A percentile compares a stretch with the other conserved stretches of the same genome.
Evolutionary conservation across 2,113 vertebrate genomes (phyloP).

Genomic region (Capreolus pygargus): DNA sequence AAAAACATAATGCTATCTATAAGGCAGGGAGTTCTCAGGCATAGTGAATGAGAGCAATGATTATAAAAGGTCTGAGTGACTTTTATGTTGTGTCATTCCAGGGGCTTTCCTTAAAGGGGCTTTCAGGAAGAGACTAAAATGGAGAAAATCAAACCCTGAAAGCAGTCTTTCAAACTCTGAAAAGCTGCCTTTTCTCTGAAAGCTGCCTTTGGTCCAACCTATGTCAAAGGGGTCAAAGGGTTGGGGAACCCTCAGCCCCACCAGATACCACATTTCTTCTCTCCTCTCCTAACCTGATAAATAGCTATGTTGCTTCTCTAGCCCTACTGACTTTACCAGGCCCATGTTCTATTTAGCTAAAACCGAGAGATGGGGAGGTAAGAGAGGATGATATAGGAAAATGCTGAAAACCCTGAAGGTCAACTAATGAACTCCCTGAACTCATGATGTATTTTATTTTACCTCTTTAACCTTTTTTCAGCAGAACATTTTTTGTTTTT

Average conservation of each 20-base stretch:
- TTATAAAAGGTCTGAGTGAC: neutral
- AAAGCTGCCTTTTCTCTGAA: neutral
- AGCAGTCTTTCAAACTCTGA: neutral
- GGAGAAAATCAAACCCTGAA: neutral
- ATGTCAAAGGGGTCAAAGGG: neutral
- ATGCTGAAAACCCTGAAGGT: neutral
- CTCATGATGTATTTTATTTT: neutral
- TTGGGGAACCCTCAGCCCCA: no score
- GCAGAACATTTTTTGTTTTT: neutral
- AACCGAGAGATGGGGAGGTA: neutral
- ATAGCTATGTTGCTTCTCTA: neutral
- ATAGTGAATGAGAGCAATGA: rapidly evolving
- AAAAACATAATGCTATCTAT: neutral
- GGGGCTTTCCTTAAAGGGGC: neutral
- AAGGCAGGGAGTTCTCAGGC: neutral
- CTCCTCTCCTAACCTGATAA: neutral
- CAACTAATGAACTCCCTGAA: neutral
- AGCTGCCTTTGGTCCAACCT: neutral
- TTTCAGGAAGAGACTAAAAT: neutral
- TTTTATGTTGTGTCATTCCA: neutral
- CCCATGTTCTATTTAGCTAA: neutral
- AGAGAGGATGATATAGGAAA: neutral
- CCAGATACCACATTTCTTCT: rapidly evolving
- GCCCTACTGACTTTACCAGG: neutral
- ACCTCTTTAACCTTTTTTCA: neutral